Evolutionary conservation across 1,140 invertebrate genomes (phyloP).

Genomic region (Phymastichus coffea): DNA sequence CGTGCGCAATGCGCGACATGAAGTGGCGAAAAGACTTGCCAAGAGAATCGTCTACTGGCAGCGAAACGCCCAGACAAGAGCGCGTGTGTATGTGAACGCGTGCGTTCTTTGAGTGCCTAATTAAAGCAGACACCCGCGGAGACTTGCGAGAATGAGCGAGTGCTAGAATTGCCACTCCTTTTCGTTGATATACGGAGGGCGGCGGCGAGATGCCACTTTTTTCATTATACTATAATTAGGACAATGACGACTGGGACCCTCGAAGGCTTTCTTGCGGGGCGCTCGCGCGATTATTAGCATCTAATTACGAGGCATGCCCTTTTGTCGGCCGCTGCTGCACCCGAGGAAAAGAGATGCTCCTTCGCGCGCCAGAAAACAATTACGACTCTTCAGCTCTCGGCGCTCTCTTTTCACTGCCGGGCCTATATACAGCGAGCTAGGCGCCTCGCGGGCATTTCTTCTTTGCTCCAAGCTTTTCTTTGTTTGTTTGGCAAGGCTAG

Average conservation of each 20-base stretch:
- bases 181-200: slow-evolving; percentile 32
- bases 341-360: slow-evolving; percentile 12
- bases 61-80: slow-evolving; percentile 44
- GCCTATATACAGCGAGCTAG: too few relatives aligned
- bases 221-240: slow-evolving; percentile 57
- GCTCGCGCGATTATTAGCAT: slow-evolving; percentile 50
- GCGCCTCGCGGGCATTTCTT: too few relatives aligned
- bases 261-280: slow-evolving; percentile 43
- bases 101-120: slow-evolving; percentile 50
- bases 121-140: slow-evolving; percentile 55
- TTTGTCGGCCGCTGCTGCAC: slow-evolving; percentile 30
- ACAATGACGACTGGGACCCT: slow-evolving; percentile 57
- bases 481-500: slow-evolving; percentile 1
- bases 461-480: slow-evolving; percentile 7
- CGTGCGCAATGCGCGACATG: too few relatives aligned
- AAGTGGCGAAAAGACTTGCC: too few relatives aligned
- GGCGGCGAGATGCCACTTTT: slow-evolving; percentile 44
- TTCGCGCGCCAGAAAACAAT: slow-evolving; percentile 31
- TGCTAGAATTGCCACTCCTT: slow-evolving; percentile 57
- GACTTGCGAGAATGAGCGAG: slow-evolving; percentile 48
- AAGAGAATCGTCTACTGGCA: slow-evolving; percentile 56
- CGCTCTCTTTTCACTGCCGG: too few relatives aligned
- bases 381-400: too few relatives aligned
- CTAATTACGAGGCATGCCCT: slow-evolving; percentile 44
- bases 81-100: slow-evolving; percentile 25